A percentile compares a stretch with the other conserved stretches of the same genome.
Conservation (phyloP, 1,140 invertebrate genomes). For the Coptotermes formosanus region DNA sequence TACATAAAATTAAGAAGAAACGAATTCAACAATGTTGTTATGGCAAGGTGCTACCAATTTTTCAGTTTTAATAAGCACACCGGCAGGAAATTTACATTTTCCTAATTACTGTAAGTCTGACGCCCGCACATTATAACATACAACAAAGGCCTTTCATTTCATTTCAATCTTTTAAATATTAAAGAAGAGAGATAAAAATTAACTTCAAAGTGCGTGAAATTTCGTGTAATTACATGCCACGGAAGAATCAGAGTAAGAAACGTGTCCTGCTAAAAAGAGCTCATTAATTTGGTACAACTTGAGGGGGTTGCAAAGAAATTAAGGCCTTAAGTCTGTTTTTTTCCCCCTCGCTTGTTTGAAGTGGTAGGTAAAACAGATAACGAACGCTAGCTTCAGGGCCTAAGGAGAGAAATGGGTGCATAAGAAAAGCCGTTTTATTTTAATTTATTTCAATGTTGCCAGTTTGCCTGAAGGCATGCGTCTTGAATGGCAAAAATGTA, state of each 20-base stretch:
- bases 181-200: constrained; percentile 7
- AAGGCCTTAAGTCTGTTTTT: neutral
- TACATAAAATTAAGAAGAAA: too few relatives aligned
- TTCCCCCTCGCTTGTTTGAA: neutral
- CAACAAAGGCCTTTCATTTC: neutral
- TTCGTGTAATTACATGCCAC: neutral
- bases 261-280: neutral
- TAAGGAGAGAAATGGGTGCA: neutral
- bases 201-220: neutral
- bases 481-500: too few relatives aligned
- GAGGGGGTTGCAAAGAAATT: neutral
- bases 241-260: neutral
- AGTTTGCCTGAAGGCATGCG: too few relatives aligned
- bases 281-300: neutral
- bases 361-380: neutral
- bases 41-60: neutral
- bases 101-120: neutral
- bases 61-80: neutral
- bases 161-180: neutral
- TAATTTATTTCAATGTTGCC: too few relatives aligned
- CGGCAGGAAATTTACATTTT: neutral
- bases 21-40: neutral
- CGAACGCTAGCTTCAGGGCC: neutral
- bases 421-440: neutral
- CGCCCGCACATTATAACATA: neutral